phyloP scores from a whole-genome alignment of 2,888 invertebrate genomes.

The Cactoblastis cactorum region DNA sequence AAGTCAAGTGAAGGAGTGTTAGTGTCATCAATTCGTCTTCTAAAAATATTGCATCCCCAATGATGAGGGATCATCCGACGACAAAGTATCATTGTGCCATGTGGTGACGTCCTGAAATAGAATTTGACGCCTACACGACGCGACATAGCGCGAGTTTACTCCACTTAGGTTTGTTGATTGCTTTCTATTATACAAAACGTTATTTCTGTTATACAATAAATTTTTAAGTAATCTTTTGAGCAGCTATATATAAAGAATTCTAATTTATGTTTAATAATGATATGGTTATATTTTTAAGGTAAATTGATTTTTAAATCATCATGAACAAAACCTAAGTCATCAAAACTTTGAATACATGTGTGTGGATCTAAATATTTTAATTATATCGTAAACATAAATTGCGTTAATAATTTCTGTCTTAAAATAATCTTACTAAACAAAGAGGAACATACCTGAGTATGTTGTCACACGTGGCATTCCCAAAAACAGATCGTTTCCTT shows the following conservation, averaged over 20 bases:
- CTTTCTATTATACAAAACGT: not conserved
- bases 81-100: conserved; percentile 73
- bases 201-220: too few relatives aligned
- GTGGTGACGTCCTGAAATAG: conserved; percentile 64
- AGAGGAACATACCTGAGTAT: conserved; percentile 7
- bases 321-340: too few relatives aligned
- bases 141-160: conserved; percentile 27
- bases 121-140: conserved; percentile 36
- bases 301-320: too few relatives aligned
- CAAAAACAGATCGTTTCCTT: conserved; percentile 77
- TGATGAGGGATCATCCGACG: conserved; percentile 70
- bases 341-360: too few relatives aligned
- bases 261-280: too few relatives aligned
- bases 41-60: conserved; percentile 64
- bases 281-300: too few relatives aligned
- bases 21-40: conserved; percentile 59
- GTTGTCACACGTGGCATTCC: conserved; percentile 71
- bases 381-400: too few relatives aligned
- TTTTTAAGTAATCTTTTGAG: too few relatives aligned
- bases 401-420: too few relatives aligned
- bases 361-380: too few relatives aligned
- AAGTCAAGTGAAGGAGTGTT: conserved; percentile 62
- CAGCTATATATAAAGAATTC: too few relatives aligned
- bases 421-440: not conserved
- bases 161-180: not conserved